Conservation (phyloP, 2,113 vertebrate genomes). For the Salvelinus sp. region DNA sequence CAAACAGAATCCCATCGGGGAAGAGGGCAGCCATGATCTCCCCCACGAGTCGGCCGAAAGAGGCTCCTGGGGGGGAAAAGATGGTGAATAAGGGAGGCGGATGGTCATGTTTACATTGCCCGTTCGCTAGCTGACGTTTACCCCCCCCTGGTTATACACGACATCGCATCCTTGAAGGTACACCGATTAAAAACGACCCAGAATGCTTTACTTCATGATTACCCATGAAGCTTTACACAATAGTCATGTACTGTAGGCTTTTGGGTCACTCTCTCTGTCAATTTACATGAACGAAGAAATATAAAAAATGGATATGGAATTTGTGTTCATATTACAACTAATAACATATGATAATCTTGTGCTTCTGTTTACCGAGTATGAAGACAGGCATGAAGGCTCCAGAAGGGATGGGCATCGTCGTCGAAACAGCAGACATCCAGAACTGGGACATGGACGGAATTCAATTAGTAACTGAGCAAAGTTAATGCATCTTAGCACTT, state of each 20-base stretch:
- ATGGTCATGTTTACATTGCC: background rate
- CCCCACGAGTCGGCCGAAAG: conserved; percentile 88
- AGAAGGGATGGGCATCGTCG: conserved; percentile 93
- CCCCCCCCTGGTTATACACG: no score
- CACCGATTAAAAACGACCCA: no score
- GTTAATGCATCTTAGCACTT: background rate
- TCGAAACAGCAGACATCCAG: conserved; percentile 93
- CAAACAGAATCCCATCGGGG: conserved; percentile 90
- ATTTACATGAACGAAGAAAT: no score
- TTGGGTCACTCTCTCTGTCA: no score
- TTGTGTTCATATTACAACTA: background rate
- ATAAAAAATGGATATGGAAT: background rate
- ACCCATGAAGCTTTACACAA: no score
- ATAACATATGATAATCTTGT: background rate
- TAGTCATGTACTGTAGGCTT: no score
- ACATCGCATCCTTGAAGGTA: no score
- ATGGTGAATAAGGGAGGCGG: background rate
- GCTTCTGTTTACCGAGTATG: conserved; percentile 80
- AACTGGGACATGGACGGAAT: conserved; percentile 73
- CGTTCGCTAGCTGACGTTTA: background rate
- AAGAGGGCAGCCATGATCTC: conserved; percentile 93
- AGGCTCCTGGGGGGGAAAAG: conserved; percentile 77
- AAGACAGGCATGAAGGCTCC: conserved; percentile 98
- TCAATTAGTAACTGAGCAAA: background rate
- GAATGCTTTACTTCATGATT: no score